Conservation (phyloP, 2,797 vertebrate species). For the Prionace glauca region DNA sequence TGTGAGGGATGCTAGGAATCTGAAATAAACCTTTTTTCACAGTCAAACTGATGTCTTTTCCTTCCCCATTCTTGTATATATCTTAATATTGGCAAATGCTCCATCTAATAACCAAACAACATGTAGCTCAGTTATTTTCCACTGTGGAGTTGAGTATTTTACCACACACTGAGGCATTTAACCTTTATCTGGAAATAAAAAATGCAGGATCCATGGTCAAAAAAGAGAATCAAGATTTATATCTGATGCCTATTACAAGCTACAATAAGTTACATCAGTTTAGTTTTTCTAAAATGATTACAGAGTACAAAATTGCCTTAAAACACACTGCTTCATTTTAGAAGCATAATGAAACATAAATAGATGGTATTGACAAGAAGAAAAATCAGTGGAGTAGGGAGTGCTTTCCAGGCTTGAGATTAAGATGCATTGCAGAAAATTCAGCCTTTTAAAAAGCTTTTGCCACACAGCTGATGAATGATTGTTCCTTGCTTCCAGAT, state of each 20-base stretch:
- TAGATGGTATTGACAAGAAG: background rate
- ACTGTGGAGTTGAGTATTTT: background rate
- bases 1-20: background rate
- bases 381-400: background rate
- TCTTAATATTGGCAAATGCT: background rate
- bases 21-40: background rate
- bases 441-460: background rate
- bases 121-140: background rate
- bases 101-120: background rate
- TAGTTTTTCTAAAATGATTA: background rate
- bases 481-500: background rate
- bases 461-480: background rate
- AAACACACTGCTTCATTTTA: background rate
- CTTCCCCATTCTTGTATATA: background rate
- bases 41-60: background rate
- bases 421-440: conserved; percentile 18
- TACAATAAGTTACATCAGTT: background rate
- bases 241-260: background rate
- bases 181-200: background rate
- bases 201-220: background rate
- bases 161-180: background rate
- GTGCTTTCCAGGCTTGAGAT: background rate
- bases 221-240: background rate
- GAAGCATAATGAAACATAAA: background rate
- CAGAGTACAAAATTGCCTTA: background rate